A percentile compares a stretch with the other conserved stretches of the same genome.
Evolutionary conservation across 2,888 invertebrate species (phyloP).

Genomic region (Thumatha senex): DNA sequence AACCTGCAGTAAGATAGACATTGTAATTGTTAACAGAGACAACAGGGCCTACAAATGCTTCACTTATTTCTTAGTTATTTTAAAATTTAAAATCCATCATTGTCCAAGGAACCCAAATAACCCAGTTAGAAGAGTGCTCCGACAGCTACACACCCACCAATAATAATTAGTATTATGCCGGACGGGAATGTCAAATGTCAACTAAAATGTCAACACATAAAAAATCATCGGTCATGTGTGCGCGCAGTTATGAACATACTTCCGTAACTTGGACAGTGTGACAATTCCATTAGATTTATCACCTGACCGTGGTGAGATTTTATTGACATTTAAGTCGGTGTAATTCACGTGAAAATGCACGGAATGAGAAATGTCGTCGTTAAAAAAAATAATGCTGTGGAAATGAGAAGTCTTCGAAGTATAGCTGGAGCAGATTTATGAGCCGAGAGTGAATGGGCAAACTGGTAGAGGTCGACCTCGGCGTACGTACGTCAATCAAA

Average conservation of each 20-base stretch:
- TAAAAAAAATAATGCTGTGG: no score
- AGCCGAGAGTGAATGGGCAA: no score
- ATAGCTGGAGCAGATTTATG: no score
- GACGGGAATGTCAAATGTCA: conserved; percentile 77
- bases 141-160: conserved; percentile 75
- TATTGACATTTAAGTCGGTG: conserved; percentile 20
- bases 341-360: conserved; percentile 18
- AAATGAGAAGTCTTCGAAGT: no score
- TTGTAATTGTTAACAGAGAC: no score
- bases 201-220: conserved; percentile 70
- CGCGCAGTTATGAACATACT: conserved; percentile 29
- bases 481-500: no score
- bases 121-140: conserved; percentile 49
- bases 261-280: conserved; percentile 31
- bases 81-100: not conserved
- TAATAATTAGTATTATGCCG: conserved; percentile 73
- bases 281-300: conserved; percentile 23
- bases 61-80: no score
- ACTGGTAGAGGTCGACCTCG: no score
- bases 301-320: conserved; percentile 13
- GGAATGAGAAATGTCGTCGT: conserved; percentile 10
- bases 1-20: no score
- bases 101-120: conserved; percentile 31
- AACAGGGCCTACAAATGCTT: no score
- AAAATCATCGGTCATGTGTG: conserved; percentile 60